Evolutionary conservation across 1,140 invertebrate species (phyloP).

Genomic region (Nasonia vitripennis): DNA sequence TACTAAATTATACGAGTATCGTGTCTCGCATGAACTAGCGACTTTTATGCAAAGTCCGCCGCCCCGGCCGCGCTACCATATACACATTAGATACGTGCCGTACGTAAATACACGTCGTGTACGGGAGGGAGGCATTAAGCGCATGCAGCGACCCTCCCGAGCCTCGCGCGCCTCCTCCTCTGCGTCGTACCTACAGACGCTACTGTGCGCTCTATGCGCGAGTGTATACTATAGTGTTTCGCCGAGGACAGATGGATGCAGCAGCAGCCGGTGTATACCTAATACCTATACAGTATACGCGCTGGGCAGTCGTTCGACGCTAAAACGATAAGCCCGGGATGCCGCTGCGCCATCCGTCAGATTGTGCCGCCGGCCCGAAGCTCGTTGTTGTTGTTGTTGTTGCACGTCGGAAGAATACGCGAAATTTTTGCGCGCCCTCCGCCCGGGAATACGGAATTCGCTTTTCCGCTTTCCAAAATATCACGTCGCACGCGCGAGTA

Average conservation of each 20-base stretch:
- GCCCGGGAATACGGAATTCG: not conserved
- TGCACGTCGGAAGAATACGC: not conserved
- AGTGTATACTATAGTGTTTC: not conserved
- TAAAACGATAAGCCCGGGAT: too few species aligned
- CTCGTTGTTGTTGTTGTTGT: not conserved
- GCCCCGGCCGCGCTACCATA: not conserved
- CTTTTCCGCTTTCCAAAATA: not conserved
- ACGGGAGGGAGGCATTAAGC: constrained; percentile 15
- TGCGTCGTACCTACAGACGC: too few species aligned
- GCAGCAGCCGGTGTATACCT: too few species aligned
- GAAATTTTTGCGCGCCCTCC: not conserved
- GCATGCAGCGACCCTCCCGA: not conserved
- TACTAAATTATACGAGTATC: constrained; percentile 49
- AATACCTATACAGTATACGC: too few species aligned
- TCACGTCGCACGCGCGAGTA: not conserved
- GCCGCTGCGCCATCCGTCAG: not conserved
- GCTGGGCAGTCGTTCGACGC: too few species aligned
- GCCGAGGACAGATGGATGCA: not conserved
- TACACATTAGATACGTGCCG: constrained; percentile 13
- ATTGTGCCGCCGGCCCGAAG: not conserved
- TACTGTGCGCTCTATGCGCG: too few species aligned
- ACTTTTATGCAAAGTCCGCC: constrained; percentile 44
- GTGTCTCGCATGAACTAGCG: constrained; percentile 45
- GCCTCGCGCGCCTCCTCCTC: not conserved
- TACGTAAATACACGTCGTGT: not conserved